Percentiles rank a stretch among this genome's conserved stretches.
These are phyloP conservation scores for Nomada fucata DNA, from an alignment of 2,888 invertebrate species.

Conservation along the genomic window DNA sequence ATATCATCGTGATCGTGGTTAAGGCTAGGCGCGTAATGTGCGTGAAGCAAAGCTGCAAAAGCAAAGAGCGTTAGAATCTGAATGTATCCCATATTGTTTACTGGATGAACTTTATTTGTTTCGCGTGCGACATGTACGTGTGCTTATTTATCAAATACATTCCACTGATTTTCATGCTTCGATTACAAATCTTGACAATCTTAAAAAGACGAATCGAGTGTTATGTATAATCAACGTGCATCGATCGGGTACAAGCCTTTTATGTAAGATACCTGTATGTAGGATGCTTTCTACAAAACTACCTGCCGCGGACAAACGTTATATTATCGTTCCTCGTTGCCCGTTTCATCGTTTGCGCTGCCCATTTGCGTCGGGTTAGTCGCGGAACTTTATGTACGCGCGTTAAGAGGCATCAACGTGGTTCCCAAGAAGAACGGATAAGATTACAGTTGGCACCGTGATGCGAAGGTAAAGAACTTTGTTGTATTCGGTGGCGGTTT, in stretches of 20 bases:
- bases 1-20: constrained; percentile 86
- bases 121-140: too few relatives aligned
- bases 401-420: not conserved
- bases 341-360: constrained; percentile 6
- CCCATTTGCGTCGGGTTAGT: not conserved
- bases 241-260: too few relatives aligned
- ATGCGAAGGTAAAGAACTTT: not conserved
- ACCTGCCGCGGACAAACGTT: not conserved
- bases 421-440: too few relatives aligned
- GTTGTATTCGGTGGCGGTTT: too few relatives aligned
- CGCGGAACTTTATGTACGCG: not conserved
- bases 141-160: too few relatives aligned
- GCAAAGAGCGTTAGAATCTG: constrained; percentile 8
- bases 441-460: not conserved
- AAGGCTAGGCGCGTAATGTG: constrained; percentile 86
- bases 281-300: not conserved
- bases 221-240: too few relatives aligned
- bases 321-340: constrained; percentile 3
- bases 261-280: not conserved
- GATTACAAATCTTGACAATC: not conserved
- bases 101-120: too few relatives aligned
- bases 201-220: not conserved
- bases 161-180: too few relatives aligned
- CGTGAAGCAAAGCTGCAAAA: constrained; percentile 87
- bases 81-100: too few relatives aligned